These are phyloP conservation scores for Harpegnathos saltator DNA, from an alignment of 1,140 invertebrate genomes.

Conservation along the genomic window DNA sequence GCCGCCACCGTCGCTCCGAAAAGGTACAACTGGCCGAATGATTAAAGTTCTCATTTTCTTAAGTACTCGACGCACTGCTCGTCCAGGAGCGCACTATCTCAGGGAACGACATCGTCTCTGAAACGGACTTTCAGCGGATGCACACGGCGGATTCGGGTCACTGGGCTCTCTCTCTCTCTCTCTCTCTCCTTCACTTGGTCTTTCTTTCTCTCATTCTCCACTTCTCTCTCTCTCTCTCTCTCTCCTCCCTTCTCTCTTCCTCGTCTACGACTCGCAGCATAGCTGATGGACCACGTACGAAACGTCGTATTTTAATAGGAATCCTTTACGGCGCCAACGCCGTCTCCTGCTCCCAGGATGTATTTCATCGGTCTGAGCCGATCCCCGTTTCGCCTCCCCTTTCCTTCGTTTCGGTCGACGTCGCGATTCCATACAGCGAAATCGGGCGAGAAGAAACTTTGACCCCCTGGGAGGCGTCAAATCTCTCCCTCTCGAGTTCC, in stretches of 20 bases:
- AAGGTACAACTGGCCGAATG: slow-evolving; percentile 37
- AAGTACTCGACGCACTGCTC: slow-evolving; percentile 66
- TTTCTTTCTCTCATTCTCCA: too few species aligned
- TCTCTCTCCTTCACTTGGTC: too few species aligned
- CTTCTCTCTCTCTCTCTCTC: too few species aligned
- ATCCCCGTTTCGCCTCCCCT: not conserved
- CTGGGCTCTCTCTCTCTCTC: too few species aligned
- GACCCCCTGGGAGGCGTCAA: slow-evolving; percentile 1
- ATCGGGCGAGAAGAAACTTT: slow-evolving; percentile 22
- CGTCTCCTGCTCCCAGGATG: not conserved
- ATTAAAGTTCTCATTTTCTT: slow-evolving; percentile 71
- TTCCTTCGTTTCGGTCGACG: too few species aligned
- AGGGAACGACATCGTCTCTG: slow-evolving; percentile 7
- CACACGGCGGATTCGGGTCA: not conserved
- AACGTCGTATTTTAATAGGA: slow-evolving; percentile 63
- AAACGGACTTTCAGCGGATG: not conserved
- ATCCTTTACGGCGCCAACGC: slow-evolving; percentile 31
- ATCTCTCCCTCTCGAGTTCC: slow-evolving; percentile 42
- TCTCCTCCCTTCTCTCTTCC: not conserved
- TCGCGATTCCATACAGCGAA: slow-evolving; percentile 12
- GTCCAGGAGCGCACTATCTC: not conserved
- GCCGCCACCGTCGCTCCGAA: slow-evolving; percentile 6
- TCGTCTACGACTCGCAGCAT: slow-evolving; percentile 28
- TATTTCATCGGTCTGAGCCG: slow-evolving; percentile 57
- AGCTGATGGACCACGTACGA: slow-evolving; percentile 41